Evolutionary conservation across 2,113 vertebrate genomes (phyloP).

Genomic region (Zootoca vivipara): DNA sequence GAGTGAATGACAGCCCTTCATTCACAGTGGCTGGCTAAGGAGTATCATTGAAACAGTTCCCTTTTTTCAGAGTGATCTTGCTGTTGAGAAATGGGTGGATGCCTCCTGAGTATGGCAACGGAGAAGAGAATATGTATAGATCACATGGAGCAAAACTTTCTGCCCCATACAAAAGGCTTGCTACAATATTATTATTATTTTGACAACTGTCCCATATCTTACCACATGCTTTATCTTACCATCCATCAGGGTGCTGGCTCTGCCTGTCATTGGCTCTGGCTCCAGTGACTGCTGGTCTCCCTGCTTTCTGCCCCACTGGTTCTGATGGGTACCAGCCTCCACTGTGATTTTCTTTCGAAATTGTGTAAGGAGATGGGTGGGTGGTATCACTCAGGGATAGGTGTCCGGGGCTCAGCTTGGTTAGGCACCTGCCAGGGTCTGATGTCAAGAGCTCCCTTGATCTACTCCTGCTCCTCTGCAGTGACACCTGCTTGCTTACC

Average conservation of each 20-base stretch:
- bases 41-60: background rate
- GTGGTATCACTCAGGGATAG: background rate
- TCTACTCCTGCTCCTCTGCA: background rate
- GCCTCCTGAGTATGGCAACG: background rate
- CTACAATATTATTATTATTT: background rate
- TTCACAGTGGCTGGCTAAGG: background rate
- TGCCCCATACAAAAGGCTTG: background rate
- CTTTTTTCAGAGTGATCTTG: background rate
- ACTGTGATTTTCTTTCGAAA: background rate
- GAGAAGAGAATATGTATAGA: background rate
- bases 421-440: background rate
- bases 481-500: background rate
- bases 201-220: background rate
- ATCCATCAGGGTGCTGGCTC: too few relatives aligned
- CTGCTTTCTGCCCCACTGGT: too few relatives aligned
- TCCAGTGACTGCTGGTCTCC: too few relatives aligned
- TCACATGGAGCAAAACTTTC: background rate
- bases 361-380: background rate
- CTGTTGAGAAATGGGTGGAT: background rate
- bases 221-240: too few relatives aligned
- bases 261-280: too few relatives aligned
- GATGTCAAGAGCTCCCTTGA: background rate
- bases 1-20: background rate
- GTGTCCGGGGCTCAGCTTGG: background rate
- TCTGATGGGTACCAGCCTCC: too few relatives aligned